Base-by-base conservation (phyloP, 1,140 invertebrate species). In the Megathymus violae region DNA sequence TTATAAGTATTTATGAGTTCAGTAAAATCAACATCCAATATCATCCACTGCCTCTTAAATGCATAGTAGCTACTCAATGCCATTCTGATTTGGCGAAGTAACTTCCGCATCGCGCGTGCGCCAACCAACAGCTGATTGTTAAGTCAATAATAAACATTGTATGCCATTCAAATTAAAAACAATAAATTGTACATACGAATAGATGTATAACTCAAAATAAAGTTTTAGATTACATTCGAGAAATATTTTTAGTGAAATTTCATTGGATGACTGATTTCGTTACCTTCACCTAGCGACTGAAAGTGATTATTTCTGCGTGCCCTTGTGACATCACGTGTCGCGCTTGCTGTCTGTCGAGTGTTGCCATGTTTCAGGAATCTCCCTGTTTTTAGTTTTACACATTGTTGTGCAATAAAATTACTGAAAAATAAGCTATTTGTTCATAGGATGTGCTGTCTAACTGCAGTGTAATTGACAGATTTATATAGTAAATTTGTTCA, bases 291-390 rank as follows among this genome's bases (percentile, higher is more conserved):
- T 85, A 85, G 78, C 76, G 54, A 71, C 80, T 80, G 80, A 87
- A 52, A 84, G 71, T 69, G 75, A 62, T 67, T 86, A 89, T 84
- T 88, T 86, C 74, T 82, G 84, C 71, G 63, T 72, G 87, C 69
- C 82, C 84, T 88, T 82, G 85, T 88, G 81, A 89, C 80, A 85
- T 87, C 76, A 84, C 62, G 46, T 74, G 72, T 82, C 77, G 83
- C 79, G 75, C 36, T 78, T 84, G 71, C 69, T 63, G 46, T 51
- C 54, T 5, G 16, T 13, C 5, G 11, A 25, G 73, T 79, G 75
- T 86, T 85, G 83, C 78, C 69, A 80, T 46, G 4, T 15, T 36
- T 10, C 17, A 25, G 15, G 59, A 66, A 44, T 50, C 58, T 36
- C 46, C 64, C 15, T 15, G 4, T 36, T 17, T 65, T 48, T 0